Percentiles rank a stretch among this genome's conserved stretches.
phyloP scores from a whole-genome alignment of 2,797 vertebrate genomes.

The Smutsia gigantea region DNA sequence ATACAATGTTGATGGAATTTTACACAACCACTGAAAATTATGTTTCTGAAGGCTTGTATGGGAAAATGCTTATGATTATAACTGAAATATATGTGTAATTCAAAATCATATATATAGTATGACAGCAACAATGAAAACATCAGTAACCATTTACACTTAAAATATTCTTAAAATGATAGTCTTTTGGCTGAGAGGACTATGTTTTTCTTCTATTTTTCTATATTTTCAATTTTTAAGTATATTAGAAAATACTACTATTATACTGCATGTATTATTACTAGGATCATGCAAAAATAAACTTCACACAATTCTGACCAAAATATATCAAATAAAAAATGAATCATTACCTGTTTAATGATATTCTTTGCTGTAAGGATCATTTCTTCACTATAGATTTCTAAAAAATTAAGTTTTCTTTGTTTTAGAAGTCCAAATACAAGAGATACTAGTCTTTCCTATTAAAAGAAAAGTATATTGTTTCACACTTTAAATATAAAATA shows the following conservation, averaged over 20 bases:
- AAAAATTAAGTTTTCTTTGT: conserved; percentile 97
- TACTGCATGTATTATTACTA: conserved; percentile 12
- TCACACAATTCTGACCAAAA: background rate
- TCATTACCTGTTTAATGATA: conserved; percentile 94
- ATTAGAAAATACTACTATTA: conserved; percentile 41
- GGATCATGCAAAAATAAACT: conserved; percentile 45
- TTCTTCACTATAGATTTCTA: conserved; percentile 97
- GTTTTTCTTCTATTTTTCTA: conserved; percentile 1
- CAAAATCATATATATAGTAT: conserved; percentile 21
- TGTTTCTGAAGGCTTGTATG: conserved; percentile 30
- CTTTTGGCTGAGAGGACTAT: background rate
- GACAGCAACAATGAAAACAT: background rate
- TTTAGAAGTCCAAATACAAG: conserved; percentile 96
- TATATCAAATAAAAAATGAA: conserved; percentile 50
- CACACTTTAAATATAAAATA: conserved; percentile 57
- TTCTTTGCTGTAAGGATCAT: conserved; percentile 94
- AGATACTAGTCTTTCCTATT: conserved; percentile 94
- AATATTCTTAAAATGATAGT: conserved; percentile 12
- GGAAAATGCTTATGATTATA: conserved; percentile 50
- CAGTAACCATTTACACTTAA: background rate
- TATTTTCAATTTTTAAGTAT: conserved; percentile 48
- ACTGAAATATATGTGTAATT: conserved; percentile 26
- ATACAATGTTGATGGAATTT: conserved; percentile 20
- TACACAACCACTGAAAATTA: conserved; percentile 38
- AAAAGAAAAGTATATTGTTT: conserved; percentile 72